Base-by-base conservation (phyloP, 2,797 vertebrate species). In the Bradypodion ventrale region DNA sequence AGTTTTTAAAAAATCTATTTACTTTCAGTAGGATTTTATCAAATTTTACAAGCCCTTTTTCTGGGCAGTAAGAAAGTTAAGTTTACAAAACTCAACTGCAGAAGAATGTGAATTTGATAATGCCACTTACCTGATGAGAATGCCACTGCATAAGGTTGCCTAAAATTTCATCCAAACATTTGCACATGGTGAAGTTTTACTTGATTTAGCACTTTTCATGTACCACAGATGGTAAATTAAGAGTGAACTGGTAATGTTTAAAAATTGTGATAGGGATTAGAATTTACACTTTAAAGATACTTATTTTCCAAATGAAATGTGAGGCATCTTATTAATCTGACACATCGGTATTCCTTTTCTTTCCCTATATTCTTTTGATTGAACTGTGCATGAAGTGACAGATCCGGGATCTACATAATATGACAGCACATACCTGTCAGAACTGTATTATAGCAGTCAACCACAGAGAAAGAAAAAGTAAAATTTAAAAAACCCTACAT, bases 301-400 rank as follows among this genome's bases (percentile, higher is more conserved):
- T 37, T 56, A 46, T 23, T 73, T 82, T 32, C 42, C 27, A 44
- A 80, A 68, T 90, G 82, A 91, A 73, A 40, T 62, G 2, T 21
- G 75, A 65, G 80, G 63, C 25, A 89, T 89, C 49, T 89, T 86
- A 78, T 21, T 83, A 16, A 35, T 88, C 56, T 49, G 63, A 76
- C 42, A 85, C 59, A 86, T 46, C 32, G 25, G 29, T 46, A 23
- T 85, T 84, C 83, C 27, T 5, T 73, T 40, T 19, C 32, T 79
- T 81, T 4, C 8, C 35, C 4, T 82, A 15, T 74, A 83, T 89
- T 88, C 82, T 32, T 35, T 44, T 85, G n/a, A 75, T 35, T 91
- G 49, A 59, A 87, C 32, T 77, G 1, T 37, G 21, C 62, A 75
- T 79, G 81, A 79, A 74, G 80, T 69, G 15, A 56, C n/a, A 46